Base-by-base conservation (phyloP, 2,888 invertebrate species). In the Drosophila gaucha region DNA sequence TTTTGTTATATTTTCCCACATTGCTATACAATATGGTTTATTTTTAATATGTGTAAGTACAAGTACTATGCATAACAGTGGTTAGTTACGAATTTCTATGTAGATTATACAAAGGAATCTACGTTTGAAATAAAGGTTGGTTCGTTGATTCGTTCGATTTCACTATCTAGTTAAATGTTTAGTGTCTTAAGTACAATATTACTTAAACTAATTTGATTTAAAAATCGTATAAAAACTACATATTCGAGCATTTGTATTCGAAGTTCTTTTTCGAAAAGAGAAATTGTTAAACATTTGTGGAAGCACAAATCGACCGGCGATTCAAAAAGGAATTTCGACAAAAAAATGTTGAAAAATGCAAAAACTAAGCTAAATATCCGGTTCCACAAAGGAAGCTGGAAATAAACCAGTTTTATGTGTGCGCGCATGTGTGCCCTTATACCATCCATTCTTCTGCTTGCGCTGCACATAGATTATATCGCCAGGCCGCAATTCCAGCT, bases 361-460 rank as follows among this genome's bases (percentile, higher is more conserved):
- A 22, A 44, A 22, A 50, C 30, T 55, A 52, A 70, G 41, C 54
- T 90, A 91, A 58, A 90, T 82, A 83, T 92, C 92, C 38, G 94
- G 94, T 90, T 96, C 96, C 12, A 98, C 98, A 93, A 98, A 98
- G 90, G 97, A 98, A 49, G 97, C 97, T 2, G 98, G 98, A 92
- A 98, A 98, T 39, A 98, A 93, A n/a, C 98, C 98, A 4, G 97
- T 97, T 82, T 97, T 95, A 33, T 98, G 97, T 1, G 97, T 97
- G 57, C 97, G 94, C 78, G 97, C 96, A 78, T 97, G 94, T 0
- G 97, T 97, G 18, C 98, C 98, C 90, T 97, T 97, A 92, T 96
- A 98, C 98, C 98, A 98, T 46, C 98, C 98, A 89, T 98, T 98
- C 51, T 97, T 97, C 52, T 97, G 94, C 90, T 98, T 98, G 88